Percentiles rank a stretch among this genome's conserved stretches.
phyloP scores from a whole-genome alignment of 2,888 invertebrate genomes.

The Spilosoma lubricipeda region DNA sequence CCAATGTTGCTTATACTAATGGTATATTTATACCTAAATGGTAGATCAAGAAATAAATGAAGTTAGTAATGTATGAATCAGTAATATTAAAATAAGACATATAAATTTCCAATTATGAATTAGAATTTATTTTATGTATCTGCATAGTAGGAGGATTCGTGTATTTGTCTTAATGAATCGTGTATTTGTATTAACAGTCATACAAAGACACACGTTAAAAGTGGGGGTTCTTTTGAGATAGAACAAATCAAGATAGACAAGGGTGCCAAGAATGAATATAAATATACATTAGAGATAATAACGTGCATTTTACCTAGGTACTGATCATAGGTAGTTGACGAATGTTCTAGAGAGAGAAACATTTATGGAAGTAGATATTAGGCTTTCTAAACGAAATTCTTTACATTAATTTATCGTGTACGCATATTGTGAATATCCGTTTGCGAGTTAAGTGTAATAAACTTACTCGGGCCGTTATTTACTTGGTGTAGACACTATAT shows the following conservation, averaged over 20 bases:
- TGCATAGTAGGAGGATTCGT: neutral
- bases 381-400: too few species aligned
- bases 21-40: neutral
- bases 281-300: neutral
- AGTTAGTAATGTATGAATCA: too few species aligned
- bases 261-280: neutral
- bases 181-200: neutral
- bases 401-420: too few species aligned
- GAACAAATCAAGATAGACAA: too few species aligned
- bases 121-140: too few species aligned
- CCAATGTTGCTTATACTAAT: neutral
- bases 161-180: neutral
- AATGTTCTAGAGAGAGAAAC: neutral
- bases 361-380: neutral
- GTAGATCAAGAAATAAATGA: neutral
- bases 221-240: too few species aligned
- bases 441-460: neutral
- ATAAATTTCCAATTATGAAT: too few species aligned
- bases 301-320: neutral
- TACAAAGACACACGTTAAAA: too few species aligned
- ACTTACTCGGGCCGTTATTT: neutral
- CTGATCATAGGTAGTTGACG: neutral
- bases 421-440: too few species aligned
- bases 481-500: neutral
- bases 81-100: too few species aligned